Evolutionary conservation across 2,797 vertebrate species (phyloP).

Genomic region (Paratrypauchen microcephalus): DNA sequence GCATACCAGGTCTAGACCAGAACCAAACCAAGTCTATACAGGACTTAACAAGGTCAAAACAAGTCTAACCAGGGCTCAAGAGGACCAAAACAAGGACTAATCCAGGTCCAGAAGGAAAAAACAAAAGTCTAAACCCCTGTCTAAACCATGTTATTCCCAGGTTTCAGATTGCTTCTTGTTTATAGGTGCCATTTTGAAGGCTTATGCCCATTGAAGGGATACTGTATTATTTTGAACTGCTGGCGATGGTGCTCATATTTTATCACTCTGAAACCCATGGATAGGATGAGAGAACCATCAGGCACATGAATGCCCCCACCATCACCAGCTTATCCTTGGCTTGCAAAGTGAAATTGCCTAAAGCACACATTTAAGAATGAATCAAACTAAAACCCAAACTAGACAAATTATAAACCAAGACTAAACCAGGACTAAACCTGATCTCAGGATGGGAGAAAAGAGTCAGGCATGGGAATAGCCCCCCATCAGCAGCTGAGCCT

Average conservation of each 20-base stretch:
- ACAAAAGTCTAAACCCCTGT: not conserved
- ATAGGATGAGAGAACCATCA: not conserved
- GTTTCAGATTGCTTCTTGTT: too few species aligned
- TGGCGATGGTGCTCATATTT: too few species aligned
- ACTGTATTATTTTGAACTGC: too few species aligned
- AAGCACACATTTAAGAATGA: not conserved
- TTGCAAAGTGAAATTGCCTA: not conserved
- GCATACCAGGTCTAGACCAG: not conserved
- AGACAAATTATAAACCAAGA: not conserved
- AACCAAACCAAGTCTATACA: not conserved
- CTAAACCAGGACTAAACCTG: not conserved
- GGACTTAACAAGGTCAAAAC: not conserved
- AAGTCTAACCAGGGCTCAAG: not conserved
- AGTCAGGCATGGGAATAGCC: conserved; percentile 44
- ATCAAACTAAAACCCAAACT: not conserved
- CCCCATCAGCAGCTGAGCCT: conserved; percentile 56
- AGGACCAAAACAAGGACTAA: not conserved
- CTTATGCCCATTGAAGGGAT: too few species aligned
- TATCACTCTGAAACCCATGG: too few species aligned
- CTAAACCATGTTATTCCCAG: not conserved
- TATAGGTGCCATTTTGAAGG: too few species aligned
- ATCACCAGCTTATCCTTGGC: not conserved
- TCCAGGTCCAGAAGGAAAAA: not conserved
- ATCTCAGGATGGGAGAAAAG: not conserved
- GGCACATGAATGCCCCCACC: not conserved